Evolutionary conservation across 2,113 vertebrate genomes (phyloP).

Genomic region (Balaeniceps rex): DNA sequence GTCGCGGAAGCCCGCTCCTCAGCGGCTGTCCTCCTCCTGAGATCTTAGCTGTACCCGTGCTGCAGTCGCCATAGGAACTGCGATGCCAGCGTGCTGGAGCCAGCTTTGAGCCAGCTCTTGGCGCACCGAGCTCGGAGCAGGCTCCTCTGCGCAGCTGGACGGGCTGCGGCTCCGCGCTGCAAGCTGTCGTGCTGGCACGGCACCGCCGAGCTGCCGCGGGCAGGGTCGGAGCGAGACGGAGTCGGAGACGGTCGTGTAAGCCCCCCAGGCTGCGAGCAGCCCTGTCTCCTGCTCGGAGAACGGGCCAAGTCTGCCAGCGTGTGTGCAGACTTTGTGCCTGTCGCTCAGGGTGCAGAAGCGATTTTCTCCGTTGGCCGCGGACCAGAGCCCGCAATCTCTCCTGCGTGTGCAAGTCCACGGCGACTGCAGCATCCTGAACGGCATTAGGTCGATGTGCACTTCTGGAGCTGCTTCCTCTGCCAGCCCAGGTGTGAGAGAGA

Average conservation of each 20-base stretch:
- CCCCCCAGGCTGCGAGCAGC: background rate
- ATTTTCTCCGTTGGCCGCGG: background rate
- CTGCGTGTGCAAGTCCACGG: background rate
- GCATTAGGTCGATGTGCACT: fast-evolving
- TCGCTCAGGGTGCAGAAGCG: background rate
- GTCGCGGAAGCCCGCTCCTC: background rate
- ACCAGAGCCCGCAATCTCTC: background rate
- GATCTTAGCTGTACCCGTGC: background rate
- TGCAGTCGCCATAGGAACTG: background rate
- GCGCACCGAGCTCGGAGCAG: background rate
- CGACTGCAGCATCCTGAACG: background rate
- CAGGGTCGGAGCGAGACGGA: fast-evolving
- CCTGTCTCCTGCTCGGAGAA: background rate
- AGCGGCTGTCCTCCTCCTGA: background rate
- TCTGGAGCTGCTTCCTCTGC: background rate
- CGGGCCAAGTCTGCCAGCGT: no score
- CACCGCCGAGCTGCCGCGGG: fast-evolving
- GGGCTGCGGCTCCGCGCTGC: background rate
- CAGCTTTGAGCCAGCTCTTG: background rate
- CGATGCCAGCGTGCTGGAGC: background rate
- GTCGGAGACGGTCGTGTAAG: fast-evolving
- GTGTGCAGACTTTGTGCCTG: background rate
- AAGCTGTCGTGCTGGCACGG: background rate
- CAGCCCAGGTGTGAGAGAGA: background rate
- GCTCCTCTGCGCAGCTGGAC: background rate